Conservation (phyloP, 2,888 invertebrate genomes). For the Digitonthophagus gazella region DNA sequence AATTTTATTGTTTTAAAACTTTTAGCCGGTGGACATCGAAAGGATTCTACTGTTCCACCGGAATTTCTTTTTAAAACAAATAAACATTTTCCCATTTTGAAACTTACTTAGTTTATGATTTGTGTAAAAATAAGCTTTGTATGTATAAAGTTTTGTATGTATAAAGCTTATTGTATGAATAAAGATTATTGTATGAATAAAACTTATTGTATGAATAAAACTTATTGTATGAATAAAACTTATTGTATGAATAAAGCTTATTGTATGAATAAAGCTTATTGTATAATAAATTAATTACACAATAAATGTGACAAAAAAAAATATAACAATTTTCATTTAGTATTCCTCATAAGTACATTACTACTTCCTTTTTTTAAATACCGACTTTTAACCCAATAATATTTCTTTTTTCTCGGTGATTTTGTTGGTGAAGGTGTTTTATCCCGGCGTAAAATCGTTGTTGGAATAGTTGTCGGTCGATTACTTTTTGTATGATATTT, state of each 20-base stretch:
- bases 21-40: slow-evolving; percentile 88
- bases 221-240: too few species aligned
- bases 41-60: slow-evolving; percentile 79
- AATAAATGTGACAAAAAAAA: too few species aligned
- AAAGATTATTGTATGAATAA: too few species aligned
- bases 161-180: too few species aligned
- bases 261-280: too few species aligned
- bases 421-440: slow-evolving; percentile 26
- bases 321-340: neutral
- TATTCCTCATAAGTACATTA: neutral
- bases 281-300: too few species aligned
- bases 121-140: neutral
- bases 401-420: slow-evolving; percentile 27
- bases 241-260: too few species aligned
- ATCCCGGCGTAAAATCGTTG: slow-evolving; percentile 17
- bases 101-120: slow-evolving; percentile 48
- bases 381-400: slow-evolving; percentile 27
- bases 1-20: slow-evolving; percentile 95
- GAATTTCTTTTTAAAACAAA: slow-evolving; percentile 90
- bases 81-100: slow-evolving; percentile 89
- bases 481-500: slow-evolving; percentile 42
- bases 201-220: too few species aligned
- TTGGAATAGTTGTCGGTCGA: slow-evolving; percentile 14
- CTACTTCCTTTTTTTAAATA: slow-evolving; percentile 20
- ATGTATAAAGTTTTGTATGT: neutral